Evolutionary conservation across 2,113 vertebrate genomes (phyloP).

Genomic region (Brevimyrus niger): DNA sequence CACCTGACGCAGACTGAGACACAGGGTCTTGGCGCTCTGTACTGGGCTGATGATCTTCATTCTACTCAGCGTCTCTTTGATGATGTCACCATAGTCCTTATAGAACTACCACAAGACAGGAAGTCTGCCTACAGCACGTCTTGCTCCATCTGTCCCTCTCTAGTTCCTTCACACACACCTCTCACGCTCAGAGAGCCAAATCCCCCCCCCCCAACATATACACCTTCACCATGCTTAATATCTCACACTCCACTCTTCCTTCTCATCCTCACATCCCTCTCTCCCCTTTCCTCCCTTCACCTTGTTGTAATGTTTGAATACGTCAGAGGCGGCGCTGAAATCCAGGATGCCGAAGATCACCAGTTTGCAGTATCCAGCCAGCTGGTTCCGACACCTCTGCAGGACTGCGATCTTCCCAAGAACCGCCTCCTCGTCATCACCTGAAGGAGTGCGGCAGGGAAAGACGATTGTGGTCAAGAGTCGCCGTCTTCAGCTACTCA

Average conservation of each 20-base stretch:
- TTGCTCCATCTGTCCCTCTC: neutral
- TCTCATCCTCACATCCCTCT: neutral
- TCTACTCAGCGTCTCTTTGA: constrained; percentile 74
- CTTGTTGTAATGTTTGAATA: constrained; percentile 80
- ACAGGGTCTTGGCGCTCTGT: constrained; percentile 68
- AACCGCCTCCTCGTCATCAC: constrained; percentile 32
- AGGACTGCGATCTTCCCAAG: constrained; percentile 54
- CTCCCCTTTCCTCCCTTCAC: constrained; percentile 42
- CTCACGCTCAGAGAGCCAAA: constrained; percentile 15
- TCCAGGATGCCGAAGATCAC: constrained; percentile 71
- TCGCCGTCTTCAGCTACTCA: neutral
- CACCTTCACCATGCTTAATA: neutral
- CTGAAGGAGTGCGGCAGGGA: constrained; percentile 8
- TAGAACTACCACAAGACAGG: constrained; percentile 59
- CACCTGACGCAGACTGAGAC: constrained; percentile 81
- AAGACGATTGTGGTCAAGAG: neutral
- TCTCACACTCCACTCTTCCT: neutral
- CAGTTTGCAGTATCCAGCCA: constrained; percentile 80
- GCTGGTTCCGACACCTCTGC: constrained; percentile 67
- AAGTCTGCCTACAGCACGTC: neutral
- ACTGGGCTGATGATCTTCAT: constrained; percentile 63
- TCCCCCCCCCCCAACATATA: neutral
- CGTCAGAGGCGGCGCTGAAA: constrained; percentile 64
- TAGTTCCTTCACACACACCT: neutral
- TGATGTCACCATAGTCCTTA: constrained; percentile 80